phyloP scores from a whole-genome alignment of 2,113 vertebrate genomes.

The Zonotrichia leucophrys region DNA sequence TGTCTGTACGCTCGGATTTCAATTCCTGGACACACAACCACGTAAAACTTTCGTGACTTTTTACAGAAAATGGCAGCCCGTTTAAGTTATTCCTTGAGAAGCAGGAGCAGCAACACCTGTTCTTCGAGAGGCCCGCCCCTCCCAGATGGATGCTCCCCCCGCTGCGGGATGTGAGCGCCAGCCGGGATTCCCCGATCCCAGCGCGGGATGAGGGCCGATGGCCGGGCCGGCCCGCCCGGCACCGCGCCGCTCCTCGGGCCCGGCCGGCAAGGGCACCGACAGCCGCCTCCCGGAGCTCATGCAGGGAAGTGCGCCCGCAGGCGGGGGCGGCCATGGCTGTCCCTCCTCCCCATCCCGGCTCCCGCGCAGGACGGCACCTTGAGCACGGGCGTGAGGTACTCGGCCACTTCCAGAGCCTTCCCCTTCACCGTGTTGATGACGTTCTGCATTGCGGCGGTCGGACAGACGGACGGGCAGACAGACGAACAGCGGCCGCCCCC shows the following conservation, averaged over 20 bases:
- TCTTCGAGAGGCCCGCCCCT: neutral
- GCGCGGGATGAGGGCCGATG: rapidly evolving
- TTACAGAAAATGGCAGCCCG: neutral
- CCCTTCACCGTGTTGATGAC: conserved; percentile 97
- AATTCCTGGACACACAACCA: neutral
- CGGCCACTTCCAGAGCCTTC: conserved; percentile 93
- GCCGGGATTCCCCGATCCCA: rapidly evolving
- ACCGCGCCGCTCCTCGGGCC: neutral
- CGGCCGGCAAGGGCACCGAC: neutral
- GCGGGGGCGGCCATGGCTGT: neutral
- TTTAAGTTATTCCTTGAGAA: neutral
- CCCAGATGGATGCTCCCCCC: rapidly evolving
- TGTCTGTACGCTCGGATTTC: neutral
- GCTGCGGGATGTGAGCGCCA: rapidly evolving
- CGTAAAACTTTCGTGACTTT: neutral
- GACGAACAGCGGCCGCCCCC: neutral
- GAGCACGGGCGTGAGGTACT: conserved; percentile 93
- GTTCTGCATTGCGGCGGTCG: conserved; percentile 84
- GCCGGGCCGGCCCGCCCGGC: neutral
- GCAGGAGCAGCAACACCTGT: rapidly evolving
- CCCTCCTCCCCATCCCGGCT: neutral
- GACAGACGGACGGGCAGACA: neutral
- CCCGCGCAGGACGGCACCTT: conserved; percentile 81
- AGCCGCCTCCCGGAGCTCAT: too few species aligned
- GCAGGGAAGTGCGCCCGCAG: neutral